Evolutionary conservation across 2,797 vertebrate genomes (phyloP).

Genomic region (Chiroxiphia lanceolata): DNA sequence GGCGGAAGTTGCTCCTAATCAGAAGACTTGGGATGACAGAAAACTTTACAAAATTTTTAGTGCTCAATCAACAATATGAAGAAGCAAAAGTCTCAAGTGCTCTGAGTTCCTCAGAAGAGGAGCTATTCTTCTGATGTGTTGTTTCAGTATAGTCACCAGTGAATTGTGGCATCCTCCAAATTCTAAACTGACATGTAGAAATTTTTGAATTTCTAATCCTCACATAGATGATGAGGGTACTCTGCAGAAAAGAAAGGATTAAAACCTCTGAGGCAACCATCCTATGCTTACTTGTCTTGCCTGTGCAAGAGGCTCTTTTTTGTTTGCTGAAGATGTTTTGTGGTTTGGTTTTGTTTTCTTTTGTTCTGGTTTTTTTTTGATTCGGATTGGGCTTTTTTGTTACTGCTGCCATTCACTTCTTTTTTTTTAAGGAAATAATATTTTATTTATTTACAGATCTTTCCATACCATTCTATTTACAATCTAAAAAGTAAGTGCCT

Average conservation of each 20-base stretch:
- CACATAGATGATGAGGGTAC: rapidly evolving
- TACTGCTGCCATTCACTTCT: background rate
- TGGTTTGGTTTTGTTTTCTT: too few relatives aligned
- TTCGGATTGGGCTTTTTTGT: background rate
- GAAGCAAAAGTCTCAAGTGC: background rate
- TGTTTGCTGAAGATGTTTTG: background rate
- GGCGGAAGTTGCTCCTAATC: background rate
- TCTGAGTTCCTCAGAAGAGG: background rate
- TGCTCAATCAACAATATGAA: background rate
- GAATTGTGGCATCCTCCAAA: background rate
- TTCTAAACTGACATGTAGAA: background rate
- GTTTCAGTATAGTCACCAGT: background rate
- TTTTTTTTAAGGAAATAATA: background rate
- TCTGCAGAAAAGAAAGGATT: background rate
- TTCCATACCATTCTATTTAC: background rate
- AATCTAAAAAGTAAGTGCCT: background rate
- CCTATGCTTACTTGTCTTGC: background rate
- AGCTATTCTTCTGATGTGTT: background rate
- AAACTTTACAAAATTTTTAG: background rate
- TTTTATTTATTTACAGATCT: background rate
- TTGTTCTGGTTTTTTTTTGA: background rate
- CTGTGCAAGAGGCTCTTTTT: background rate
- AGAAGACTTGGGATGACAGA: background rate
- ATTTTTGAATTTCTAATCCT: background rate
- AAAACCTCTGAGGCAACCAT: background rate